These are phyloP conservation scores for Pipistrellus pygmaeus DNA, from an alignment of 2,797 vertebrate species.

Conservation along the genomic window DNA sequence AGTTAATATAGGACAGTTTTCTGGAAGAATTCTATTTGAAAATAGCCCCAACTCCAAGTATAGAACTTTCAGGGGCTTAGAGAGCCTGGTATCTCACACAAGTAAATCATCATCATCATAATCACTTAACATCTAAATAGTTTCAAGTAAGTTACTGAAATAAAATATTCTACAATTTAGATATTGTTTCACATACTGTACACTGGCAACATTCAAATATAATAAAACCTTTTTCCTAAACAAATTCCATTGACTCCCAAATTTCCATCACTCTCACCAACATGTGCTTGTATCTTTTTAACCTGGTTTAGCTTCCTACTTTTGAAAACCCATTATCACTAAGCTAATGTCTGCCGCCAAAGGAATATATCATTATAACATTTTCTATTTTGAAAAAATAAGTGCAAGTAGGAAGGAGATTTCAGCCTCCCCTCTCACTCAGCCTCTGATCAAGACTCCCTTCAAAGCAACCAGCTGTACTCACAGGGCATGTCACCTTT, in stretches of 20 bases:
- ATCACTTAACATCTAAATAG: background rate
- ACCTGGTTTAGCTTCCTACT: background rate
- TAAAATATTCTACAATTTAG: background rate
- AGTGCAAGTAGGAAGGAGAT: background rate
- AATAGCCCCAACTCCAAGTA: background rate
- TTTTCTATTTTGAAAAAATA: background rate
- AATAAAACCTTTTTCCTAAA: background rate
- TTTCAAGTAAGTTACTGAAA: conserved; percentile 26
- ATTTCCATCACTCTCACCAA: background rate
- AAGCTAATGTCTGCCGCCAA: background rate
- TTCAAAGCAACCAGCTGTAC: background rate
- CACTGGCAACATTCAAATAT: too few relatives aligned
- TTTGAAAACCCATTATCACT: background rate
- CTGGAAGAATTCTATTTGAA: background rate
- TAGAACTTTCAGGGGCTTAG: background rate
- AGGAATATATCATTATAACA: background rate
- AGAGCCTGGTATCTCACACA: background rate
- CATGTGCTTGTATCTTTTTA: background rate
- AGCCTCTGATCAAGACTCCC: background rate
- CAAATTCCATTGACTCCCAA: background rate
- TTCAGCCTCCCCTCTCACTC: background rate
- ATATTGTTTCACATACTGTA: background rate
- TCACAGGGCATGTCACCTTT: background rate
- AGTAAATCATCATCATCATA: background rate
- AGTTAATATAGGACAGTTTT: background rate